Evolutionary conservation across 2,113 vertebrate genomes (phyloP).

Genomic region (human): DNA sequence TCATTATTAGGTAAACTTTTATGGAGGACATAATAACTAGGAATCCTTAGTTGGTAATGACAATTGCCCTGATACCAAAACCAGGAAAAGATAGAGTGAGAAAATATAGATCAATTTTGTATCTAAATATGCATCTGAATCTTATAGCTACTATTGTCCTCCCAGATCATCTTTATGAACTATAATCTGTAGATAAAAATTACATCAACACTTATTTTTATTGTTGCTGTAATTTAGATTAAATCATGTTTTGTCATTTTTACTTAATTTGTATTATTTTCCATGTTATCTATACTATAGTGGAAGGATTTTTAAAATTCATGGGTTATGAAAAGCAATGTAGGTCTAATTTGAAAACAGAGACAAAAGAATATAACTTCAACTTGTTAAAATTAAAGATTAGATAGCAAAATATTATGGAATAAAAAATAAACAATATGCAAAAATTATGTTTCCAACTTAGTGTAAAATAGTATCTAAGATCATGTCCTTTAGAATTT

Average conservation of each 20-base stretch:
- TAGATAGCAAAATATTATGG: neutral
- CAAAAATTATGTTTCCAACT: neutral
- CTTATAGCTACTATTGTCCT: neutral
- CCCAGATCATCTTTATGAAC: neutral
- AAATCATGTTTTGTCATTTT: neutral
- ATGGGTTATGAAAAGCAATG: neutral
- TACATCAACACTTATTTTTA: neutral
- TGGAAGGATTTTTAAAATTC: neutral
- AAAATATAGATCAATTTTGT: neutral
- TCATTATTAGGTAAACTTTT: neutral
- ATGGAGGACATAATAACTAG: neutral
- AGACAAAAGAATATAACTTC: neutral
- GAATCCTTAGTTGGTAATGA: neutral
- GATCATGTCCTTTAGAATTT: neutral
- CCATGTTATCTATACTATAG: neutral
- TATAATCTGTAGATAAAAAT: neutral
- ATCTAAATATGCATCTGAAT: neutral
- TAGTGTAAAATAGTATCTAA: neutral
- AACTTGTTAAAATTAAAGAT: neutral
- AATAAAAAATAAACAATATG: neutral
- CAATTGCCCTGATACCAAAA: neutral
- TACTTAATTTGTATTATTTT: neutral
- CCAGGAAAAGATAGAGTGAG: neutral
- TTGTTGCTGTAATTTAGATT: neutral
- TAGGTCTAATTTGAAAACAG: neutral